These are phyloP conservation scores for Chionodraco myersi DNA, from an alignment of 2,113 vertebrate genomes.

Conservation along the genomic window DNA sequence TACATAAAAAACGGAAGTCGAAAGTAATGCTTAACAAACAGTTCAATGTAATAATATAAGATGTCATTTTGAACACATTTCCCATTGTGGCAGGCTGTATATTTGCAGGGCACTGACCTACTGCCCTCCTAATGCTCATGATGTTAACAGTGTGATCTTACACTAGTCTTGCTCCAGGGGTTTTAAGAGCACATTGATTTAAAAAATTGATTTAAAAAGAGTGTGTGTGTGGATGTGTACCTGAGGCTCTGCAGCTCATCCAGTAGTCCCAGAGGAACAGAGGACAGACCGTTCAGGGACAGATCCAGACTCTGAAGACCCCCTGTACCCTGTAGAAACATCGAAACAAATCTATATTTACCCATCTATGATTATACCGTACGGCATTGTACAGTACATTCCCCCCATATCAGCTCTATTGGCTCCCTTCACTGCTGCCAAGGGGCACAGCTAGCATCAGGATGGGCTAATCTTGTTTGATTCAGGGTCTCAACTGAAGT, in stretches of 20 bases:
- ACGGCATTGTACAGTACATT: background rate
- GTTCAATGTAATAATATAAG: background rate
- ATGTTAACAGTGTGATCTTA: background rate
- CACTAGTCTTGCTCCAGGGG: background rate
- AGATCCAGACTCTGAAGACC: slow-evolving; percentile 92
- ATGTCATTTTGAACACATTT: background rate
- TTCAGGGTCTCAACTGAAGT: slow-evolving; percentile 27
- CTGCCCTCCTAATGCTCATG: background rate
- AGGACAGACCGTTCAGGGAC: slow-evolving; percentile 93
- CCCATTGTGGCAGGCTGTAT: no score
- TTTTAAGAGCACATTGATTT: background rate
- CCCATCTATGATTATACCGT: background rate
- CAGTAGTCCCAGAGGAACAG: slow-evolving; percentile 90
- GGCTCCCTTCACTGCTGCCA: slow-evolving; percentile 7
- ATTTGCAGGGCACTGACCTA: background rate
- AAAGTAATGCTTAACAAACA: background rate
- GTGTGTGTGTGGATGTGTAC: slow-evolving; percentile 43
- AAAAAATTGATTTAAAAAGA: background rate
- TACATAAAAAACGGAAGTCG: background rate
- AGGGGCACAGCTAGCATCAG: background rate
- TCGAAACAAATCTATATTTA: slow-evolving; percentile 8
- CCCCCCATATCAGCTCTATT: background rate
- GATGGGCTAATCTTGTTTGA: slow-evolving; percentile 20
- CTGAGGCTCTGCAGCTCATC: slow-evolving; percentile 90
- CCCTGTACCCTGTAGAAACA: slow-evolving; percentile 77